Evolutionary conservation across 1,140 invertebrate species (phyloP), one percentile per base, ranked within the genome.

Genomic region (Zelostemma sp.): DNA sequence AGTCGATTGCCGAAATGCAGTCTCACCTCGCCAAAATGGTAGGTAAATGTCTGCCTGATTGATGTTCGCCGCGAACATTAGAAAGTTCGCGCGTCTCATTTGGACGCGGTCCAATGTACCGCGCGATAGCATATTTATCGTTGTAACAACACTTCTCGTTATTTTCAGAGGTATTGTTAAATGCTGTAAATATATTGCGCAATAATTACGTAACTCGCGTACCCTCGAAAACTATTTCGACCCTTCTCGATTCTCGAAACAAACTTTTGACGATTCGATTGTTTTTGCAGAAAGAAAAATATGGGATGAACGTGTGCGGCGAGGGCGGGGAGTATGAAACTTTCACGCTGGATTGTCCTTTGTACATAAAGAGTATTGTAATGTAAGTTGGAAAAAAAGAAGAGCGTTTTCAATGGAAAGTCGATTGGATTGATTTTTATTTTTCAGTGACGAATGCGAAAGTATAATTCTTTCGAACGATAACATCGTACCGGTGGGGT

Each of bases 261-360:
- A n/a, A n/a, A n/a, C n/a, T n/a, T n/a, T n/a, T n/a, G n/a, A n/a
- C n/a, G n/a, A n/a, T n/a, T n/a, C n/a, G n/a, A n/a, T n/a, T n/a
- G n/a, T 69, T 71, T 78, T 87, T 88, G 49, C 83, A 92, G 90
- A 92, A 93, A 80, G 91, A 93, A 85, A 96, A 97, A 85, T 99
- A 96, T 87, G 96, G 96, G 14, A 86, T 99, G 58, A 98, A 99
- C 88, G 91, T 99, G 41, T 99, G 98, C 87, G 98, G 98, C 38
- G 98, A 99, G 88, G 98, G 98, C 35, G 98, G 98, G 45, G 98
- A 99, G 86, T 99, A 98, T 85, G 98, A 99, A 87, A 97, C 97
- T 21, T 96, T 99, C 80, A 98, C 97, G 9, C 86, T 98, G 56
- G 96, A 99, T 87, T 99, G 97, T 86, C 97, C 97, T 14, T 86